Evolutionary conservation across 2,797 vertebrate species (phyloP), one percentile per base, ranked within the genome.

Genomic region (Pseudomugil tenellus): DNA sequence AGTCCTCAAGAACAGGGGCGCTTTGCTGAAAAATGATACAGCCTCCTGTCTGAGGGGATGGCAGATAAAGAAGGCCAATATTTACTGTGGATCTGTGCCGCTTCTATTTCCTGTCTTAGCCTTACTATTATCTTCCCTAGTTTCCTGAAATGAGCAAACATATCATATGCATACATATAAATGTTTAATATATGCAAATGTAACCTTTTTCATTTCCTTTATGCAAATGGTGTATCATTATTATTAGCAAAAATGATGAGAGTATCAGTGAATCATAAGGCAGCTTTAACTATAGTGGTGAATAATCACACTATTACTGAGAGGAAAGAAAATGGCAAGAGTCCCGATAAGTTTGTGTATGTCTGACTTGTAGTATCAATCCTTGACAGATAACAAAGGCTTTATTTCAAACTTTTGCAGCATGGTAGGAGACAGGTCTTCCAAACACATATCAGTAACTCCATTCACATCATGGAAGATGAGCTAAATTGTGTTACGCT

Each of bases 111-210:
- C 91, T 91, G 84, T 87, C 84, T 86, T 83, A 74, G 84, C 83
- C 85, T 75, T 79, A 79, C 84, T 76, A 89, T 90, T 91, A 92
- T 92, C 90, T 88, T 74, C 29, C 32, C 52, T 72, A 72, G 80
- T 91, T 89, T 89, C 79, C 83, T 84, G 73, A 82, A 90, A 92
- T 89, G 83, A 88, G 74, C 87, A 89, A 90, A 89, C 84, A 89
- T 84, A 86, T 87, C 72, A 89, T 86, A 89, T 73, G 83, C 88
- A 87, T 84, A 91, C 83, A 85, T 83, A 85, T 90, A 85, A 89
- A 91, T 91, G 76, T 87, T 91, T 91, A 88, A 92, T 89, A 86
- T 91, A 91, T 92, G 91, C 88, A 89, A 92, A 92, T 92, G 85
- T 41, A 75, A 87, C 87, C 81, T 63, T 84, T 92, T 92, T 92